These are phyloP conservation scores for Drosophila nigrodunni DNA, from an alignment of 1,140 invertebrate species.

Conservation along the genomic window DNA sequence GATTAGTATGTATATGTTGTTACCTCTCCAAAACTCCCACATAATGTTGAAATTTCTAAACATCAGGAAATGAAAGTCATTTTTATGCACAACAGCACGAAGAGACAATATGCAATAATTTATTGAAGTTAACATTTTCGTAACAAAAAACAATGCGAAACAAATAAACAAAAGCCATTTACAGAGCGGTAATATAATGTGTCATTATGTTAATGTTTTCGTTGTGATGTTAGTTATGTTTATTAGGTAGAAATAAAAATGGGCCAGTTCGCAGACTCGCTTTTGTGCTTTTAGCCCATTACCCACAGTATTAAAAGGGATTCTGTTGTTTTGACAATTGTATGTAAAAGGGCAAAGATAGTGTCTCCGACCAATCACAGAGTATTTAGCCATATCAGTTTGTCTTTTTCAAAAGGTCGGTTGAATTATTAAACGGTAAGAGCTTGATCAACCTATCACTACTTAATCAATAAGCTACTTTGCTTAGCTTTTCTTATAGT, in stretches of 20 bases:
- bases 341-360: too few species aligned
- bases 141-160: constrained; percentile 60
- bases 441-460: too few species aligned
- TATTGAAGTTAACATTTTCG: constrained; percentile 72
- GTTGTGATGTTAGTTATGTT: constrained; percentile 3
- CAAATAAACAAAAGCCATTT: constrained; percentile 70
- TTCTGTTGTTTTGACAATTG: too few species aligned
- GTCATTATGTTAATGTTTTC: constrained; percentile 29
- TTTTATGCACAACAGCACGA: constrained; percentile 30
- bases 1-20: neutral
- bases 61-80: constrained; percentile 74
- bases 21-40: constrained; percentile 38
- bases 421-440: too few species aligned
- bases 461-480: too few species aligned
- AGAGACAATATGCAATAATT: constrained; percentile 65
- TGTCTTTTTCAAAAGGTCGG: too few species aligned
- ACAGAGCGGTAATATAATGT: constrained; percentile 49
- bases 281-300: neutral
- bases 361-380: too few species aligned
- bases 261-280: constrained; percentile 18
- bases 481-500: too few species aligned
- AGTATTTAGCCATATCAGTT: too few species aligned
- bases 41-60: constrained; percentile 31
- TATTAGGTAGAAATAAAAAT: constrained; percentile 27
- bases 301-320: too few species aligned